Conservation (phyloP, 2,113 vertebrate genomes). For the Felis chaus region DNA sequence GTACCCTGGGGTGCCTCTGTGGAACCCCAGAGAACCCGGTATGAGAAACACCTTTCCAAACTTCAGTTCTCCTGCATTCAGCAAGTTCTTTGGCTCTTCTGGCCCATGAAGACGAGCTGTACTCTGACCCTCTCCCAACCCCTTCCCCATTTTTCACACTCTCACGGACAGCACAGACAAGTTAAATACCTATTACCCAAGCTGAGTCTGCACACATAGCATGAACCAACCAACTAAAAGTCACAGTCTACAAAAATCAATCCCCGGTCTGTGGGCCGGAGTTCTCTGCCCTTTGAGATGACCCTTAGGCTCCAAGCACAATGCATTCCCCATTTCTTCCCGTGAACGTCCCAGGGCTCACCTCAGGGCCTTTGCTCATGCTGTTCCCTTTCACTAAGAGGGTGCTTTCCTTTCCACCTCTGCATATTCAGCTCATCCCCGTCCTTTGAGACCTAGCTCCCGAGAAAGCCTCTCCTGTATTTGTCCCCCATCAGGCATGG, state of each 20-base stretch:
- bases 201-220: neutral
- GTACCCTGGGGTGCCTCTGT: neutral
- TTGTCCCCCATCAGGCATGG: neutral
- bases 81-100: neutral
- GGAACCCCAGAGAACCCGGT: neutral
- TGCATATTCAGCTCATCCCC: neutral
- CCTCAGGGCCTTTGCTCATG: neutral
- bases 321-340: neutral
- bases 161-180: neutral
- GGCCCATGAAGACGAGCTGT: neutral
- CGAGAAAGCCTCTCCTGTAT: neutral
- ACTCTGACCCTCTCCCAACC: rapidly evolving
- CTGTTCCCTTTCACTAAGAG: neutral
- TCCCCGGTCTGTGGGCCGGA: neutral
- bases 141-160: neutral
- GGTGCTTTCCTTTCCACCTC: rapidly evolving
- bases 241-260: neutral
- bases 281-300: neutral
- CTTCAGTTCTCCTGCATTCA: too few relatives aligned
- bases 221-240: neutral
- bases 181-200: neutral
- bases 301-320: neutral
- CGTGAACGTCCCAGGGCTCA: rapidly evolving
- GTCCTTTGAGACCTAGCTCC: neutral
- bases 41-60: neutral